A percentile compares a stretch with the other conserved stretches of the same genome.
These are phyloP conservation scores for Oophaga sylvatica DNA, from an alignment of 2,797 vertebrate species.

Conservation along the genomic window DNA sequence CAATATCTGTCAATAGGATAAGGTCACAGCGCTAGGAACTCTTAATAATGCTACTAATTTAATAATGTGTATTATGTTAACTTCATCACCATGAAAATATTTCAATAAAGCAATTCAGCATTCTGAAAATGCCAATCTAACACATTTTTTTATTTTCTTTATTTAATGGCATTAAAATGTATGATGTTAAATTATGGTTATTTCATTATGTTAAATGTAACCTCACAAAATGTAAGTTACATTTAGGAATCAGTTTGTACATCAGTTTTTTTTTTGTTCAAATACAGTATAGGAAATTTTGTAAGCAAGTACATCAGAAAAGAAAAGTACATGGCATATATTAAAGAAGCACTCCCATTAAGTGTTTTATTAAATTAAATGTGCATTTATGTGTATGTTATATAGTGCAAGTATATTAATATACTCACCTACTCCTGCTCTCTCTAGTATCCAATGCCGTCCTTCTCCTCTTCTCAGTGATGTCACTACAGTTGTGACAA, in stretches of 20 bases:
- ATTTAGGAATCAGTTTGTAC: neutral
- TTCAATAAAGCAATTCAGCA: neutral
- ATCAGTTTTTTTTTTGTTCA: no score
- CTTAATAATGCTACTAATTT: slow-evolving; percentile 30
- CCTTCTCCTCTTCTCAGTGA: no score
- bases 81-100: slow-evolving; percentile 13
- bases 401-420: no score
- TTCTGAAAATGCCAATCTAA: neutral
- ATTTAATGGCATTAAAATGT: neutral
- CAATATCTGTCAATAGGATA: slow-evolving; percentile 54
- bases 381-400: no score
- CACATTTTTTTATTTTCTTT: neutral
- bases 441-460: no score
- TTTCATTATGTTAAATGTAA: neutral
- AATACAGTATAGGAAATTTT: no score
- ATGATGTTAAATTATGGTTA: neutral
- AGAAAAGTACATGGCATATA: no score
- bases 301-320: no score
- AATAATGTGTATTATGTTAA: slow-evolving; percentile 36
- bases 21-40: slow-evolving; percentile 37
- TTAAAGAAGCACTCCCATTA: no score
- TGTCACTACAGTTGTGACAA: no score
- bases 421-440: no score
- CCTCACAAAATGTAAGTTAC: neutral
- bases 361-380: no score